These are phyloP conservation scores for Drosophila quinaria DNA, from an alignment of 2,888 invertebrate species.

Conservation along the genomic window DNA sequence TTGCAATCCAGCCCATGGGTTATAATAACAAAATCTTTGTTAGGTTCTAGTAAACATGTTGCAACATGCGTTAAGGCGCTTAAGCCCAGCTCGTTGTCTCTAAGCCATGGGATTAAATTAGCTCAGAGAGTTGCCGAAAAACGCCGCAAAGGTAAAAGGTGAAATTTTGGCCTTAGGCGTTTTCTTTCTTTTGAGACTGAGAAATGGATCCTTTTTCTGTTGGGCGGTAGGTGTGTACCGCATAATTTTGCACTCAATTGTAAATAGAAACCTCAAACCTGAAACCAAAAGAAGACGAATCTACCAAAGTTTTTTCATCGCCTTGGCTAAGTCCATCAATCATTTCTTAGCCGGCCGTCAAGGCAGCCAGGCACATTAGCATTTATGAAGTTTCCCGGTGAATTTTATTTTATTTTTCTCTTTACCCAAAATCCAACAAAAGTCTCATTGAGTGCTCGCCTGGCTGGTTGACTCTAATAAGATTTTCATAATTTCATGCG, in stretches of 20 bases:
- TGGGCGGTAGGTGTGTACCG: slow-evolving; percentile 49
- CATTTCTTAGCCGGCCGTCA: slow-evolving; percentile 66
- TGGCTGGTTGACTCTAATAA: slow-evolving; percentile 74
- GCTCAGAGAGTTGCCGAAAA: slow-evolving; percentile 50
- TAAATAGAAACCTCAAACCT: slow-evolving; percentile 64
- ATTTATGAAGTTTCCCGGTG: slow-evolving; percentile 70
- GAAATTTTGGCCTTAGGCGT: slow-evolving; percentile 32
- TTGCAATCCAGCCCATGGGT: slow-evolving; percentile 42
- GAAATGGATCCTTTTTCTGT: slow-evolving; percentile 61
- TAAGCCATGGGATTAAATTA: slow-evolving; percentile 74
- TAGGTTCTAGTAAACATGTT: slow-evolving; percentile 55
- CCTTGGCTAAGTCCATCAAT: slow-evolving; percentile 68
- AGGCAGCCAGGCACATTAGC: slow-evolving; percentile 67
- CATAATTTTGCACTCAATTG: slow-evolving; percentile 71
- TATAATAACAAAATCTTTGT: slow-evolving; percentile 52
- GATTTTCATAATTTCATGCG: slow-evolving; percentile 80
- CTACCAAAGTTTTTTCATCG: slow-evolving; percentile 42
- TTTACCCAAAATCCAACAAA: slow-evolving; percentile 35
- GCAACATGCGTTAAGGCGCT: slow-evolving; percentile 65
- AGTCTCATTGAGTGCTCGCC: slow-evolving; percentile 35
- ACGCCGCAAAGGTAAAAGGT: slow-evolving; percentile 44
- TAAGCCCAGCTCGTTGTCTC: slow-evolving; percentile 58
- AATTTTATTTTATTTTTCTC: slow-evolving; percentile 36
- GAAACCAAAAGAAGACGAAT: slow-evolving; percentile 11
- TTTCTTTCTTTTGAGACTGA: slow-evolving; percentile 11